Conservation (phyloP, 2,113 vertebrate genomes). For the Gymnobelideus leadbeateri region DNA sequence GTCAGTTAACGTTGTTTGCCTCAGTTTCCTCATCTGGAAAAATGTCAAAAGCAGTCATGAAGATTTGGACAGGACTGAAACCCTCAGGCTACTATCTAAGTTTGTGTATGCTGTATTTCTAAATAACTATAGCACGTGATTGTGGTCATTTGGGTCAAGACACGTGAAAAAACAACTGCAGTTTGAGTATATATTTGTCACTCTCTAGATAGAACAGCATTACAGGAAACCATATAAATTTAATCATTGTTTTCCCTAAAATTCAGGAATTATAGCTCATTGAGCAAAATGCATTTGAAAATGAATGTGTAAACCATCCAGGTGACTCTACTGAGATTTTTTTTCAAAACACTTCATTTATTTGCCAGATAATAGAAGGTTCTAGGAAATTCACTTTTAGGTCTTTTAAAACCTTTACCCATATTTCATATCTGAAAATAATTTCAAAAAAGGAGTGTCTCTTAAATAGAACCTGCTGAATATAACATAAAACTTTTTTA, state of each 20-base stretch:
- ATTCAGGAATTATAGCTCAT: not conserved
- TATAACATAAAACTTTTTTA: not conserved
- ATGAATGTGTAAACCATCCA: not conserved
- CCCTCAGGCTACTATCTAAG: not conserved
- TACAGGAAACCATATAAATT: too few species aligned
- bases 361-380: not conserved
- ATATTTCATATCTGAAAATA: too few species aligned
- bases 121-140: not conserved
- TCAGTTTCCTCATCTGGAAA: too few species aligned
- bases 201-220: too few species aligned
- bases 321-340: not conserved
- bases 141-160: not conserved
- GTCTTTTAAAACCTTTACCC: not conserved
- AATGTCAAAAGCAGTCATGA: too few species aligned
- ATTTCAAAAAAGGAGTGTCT: not conserved
- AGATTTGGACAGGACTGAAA: too few species aligned
- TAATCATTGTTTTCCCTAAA: too few species aligned
- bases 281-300: not conserved
- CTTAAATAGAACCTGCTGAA: not conserved
- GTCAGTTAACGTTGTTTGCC: too few species aligned
- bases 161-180: not conserved
- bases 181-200: not conserved
- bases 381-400: not conserved
- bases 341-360: too few species aligned
- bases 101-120: not conserved